Evolutionary conservation across 2,888 invertebrate species (phyloP).

Genomic region (Sceliomorpha sp.): DNA sequence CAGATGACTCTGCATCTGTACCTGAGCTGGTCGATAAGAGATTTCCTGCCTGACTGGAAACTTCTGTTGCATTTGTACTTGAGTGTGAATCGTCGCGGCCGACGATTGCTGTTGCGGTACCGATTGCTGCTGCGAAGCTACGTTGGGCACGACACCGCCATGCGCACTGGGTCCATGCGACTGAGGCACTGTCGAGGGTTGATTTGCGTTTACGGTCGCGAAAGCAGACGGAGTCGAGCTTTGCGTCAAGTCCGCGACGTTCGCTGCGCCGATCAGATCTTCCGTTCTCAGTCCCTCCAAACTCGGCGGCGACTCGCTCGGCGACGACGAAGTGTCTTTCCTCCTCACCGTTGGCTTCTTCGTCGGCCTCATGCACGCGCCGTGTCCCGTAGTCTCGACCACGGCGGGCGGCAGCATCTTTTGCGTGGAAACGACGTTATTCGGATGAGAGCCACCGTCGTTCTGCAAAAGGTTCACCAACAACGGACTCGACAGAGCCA

Average conservation of each 20-base stretch:
- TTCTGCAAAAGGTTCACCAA: conserved; percentile 95
- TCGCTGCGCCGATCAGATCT: conserved; percentile 71
- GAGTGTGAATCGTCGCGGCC: conserved; percentile 64
- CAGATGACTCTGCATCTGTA: conserved; percentile 64
- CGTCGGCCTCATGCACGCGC: conserved; percentile 71
- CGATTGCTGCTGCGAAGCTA: conserved; percentile 47
- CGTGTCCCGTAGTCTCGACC: conserved; percentile 66
- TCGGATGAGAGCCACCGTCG: conserved; percentile 83
- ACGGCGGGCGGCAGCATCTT: conserved; percentile 76
- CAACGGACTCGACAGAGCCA: conserved; percentile 92
- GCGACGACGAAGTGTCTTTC: conserved; percentile 71
- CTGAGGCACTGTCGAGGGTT: conserved; percentile 72
- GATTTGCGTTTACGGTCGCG: conserved; percentile 71
- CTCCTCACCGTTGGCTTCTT: conserved; percentile 77
- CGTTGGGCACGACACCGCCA: conserved; percentile 51
- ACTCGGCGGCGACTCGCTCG: conserved; percentile 73
- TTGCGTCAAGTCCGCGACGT: conserved; percentile 62
- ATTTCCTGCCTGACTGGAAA: conserved; percentile 75
- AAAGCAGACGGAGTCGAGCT: conserved; percentile 73
- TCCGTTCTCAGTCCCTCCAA: conserved; percentile 75
- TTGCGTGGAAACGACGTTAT: conserved; percentile 67
- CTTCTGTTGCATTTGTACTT: conserved; percentile 77
- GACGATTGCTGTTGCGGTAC: conserved; percentile 58
- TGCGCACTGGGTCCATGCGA: conserved; percentile 58
- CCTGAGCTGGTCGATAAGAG: conserved; percentile 67